Percentiles rank a stretch among this genome's conserved stretches.
phyloP scores from a whole-genome alignment of 1,140 invertebrate genomes.

The Drosophila orena region DNA sequence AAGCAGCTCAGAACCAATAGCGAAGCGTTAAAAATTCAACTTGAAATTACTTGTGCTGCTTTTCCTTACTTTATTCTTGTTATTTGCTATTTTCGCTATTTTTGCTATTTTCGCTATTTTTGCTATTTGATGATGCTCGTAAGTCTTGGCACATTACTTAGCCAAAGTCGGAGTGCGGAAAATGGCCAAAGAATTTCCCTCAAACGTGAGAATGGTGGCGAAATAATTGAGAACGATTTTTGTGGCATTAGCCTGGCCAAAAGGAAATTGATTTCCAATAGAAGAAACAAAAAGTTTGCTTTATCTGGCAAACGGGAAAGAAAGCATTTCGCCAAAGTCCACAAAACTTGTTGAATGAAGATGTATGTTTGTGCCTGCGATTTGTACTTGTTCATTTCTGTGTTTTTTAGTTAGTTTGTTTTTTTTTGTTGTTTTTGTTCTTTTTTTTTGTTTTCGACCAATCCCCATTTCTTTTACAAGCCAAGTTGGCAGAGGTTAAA shows the following conservation, averaged over 20 bases:
- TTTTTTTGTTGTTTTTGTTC: slow-evolving; percentile 4
- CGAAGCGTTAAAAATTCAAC: slow-evolving; percentile 76
- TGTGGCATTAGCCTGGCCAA: slow-evolving; percentile 48
- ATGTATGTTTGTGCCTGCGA: slow-evolving; percentile 18
- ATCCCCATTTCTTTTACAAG: slow-evolving; percentile 24
- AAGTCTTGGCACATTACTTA: slow-evolving; percentile 55
- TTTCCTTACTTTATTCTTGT: slow-evolving; percentile 2
- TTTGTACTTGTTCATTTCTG: slow-evolving; percentile 1
- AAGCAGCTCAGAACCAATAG: slow-evolving; percentile 21
- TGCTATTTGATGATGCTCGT: slow-evolving; percentile 28
- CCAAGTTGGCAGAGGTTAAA: slow-evolving; percentile 64
- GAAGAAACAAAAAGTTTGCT: slow-evolving; percentile 13
- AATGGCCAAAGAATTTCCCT: slow-evolving; percentile 40
- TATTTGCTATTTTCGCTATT: no score
- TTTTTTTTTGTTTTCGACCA: slow-evolving; percentile 13
- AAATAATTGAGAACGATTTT: slow-evolving; percentile 53
- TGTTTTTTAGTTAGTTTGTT: slow-evolving; percentile 4
- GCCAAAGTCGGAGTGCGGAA: slow-evolving; percentile 30
- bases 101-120: slow-evolving; percentile 23
- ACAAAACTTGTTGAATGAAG: slow-evolving; percentile 47
- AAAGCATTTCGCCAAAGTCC: not conserved
- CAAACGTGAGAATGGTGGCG: slow-evolving; percentile 50
- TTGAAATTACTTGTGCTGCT: slow-evolving; percentile 66
- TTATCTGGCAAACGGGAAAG: no score
- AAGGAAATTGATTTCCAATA: slow-evolving; percentile 49